Base-by-base conservation (phyloP, 2,797 vertebrate genomes). In the Propithecus perrieri region DNA sequence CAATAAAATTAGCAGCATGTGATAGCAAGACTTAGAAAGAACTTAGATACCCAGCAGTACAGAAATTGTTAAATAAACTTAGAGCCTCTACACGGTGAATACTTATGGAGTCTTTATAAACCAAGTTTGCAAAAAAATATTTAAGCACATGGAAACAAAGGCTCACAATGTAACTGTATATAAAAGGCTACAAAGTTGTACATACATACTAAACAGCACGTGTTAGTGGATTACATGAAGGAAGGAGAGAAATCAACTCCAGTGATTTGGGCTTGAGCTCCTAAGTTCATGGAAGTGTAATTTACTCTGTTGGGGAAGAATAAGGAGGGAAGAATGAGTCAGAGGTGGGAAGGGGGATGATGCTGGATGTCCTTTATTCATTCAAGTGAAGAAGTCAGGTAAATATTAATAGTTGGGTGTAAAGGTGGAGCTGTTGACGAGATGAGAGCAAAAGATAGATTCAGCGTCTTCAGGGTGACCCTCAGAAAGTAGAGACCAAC, bases 251-350 rank as follows among this genome's bases (percentile, higher is more conserved):
- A 76, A 22, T 59, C 46, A 80, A 75, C 8, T 43, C 8, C 35
- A 46, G 4, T 88, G 41, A 5, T 55, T 78, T 85, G 38, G 50
- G 28, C 1, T 20, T 65, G 9, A 91, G 43, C 15, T 59, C 20
- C 5, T 26, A 11, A 35, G 38, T 46, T 18, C 4, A 15, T 65
- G 24, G 2, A 33, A 13, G 11, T 18, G 15, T 55, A 22, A 30
- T 86, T 89, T 55, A 12, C 28, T 41, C 0, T 35, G 41, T 22
- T 41, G 13, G 15, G n/a, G 38, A 61, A 30, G 4, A 71, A 10
- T 0, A 10, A 61, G 1, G 30, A n/a, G 33, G 5, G 30, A 30
- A 5, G 9, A 15, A 12, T 4, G 4, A n/a, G 9, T 4, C 33
- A 30, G n/a, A 55, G 4, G 2, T 61, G 6, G 1, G 9, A 53